Evolutionary conservation across 2,797 vertebrate species (phyloP).

Genomic region (Cryptoprocta ferox): DNA sequence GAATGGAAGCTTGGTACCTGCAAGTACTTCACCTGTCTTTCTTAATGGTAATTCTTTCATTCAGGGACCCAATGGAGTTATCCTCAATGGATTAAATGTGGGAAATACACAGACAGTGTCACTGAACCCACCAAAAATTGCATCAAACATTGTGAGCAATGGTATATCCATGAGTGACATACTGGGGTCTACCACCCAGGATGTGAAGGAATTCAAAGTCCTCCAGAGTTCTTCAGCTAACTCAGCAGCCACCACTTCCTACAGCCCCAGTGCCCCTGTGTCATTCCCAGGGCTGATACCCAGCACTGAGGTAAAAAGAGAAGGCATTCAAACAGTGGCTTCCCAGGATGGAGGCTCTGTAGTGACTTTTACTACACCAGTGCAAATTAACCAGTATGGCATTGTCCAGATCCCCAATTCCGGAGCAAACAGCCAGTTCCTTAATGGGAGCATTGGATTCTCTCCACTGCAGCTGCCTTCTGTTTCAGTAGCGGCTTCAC

Average conservation of each 20-base stretch:
- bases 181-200: slow-evolving; percentile 89
- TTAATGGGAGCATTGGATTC: slow-evolving; percentile 93
- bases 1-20: slow-evolving; percentile 94
- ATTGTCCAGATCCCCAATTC: slow-evolving; percentile 95
- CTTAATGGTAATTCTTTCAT: slow-evolving; percentile 96
- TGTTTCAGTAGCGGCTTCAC: slow-evolving; percentile 91
- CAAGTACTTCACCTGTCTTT: slow-evolving; percentile 93
- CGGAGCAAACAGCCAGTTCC: slow-evolving; percentile 90
- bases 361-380: slow-evolving; percentile 94
- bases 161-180: slow-evolving; percentile 91
- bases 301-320: slow-evolving; percentile 94
- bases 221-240: slow-evolving; percentile 89
- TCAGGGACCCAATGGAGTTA: slow-evolving; percentile 95
- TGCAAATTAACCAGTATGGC: slow-evolving; percentile 97
- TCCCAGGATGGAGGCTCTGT: slow-evolving; percentile 94
- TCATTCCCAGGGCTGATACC: slow-evolving; percentile 93
- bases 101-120: slow-evolving; percentile 92
- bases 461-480: slow-evolving; percentile 94
- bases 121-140: slow-evolving; percentile 91
- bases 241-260: slow-evolving; percentile 87
- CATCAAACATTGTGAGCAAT: slow-evolving; percentile 89
- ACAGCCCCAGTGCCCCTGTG: slow-evolving; percentile 85
- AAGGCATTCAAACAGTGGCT: slow-evolving; percentile 90
- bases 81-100: slow-evolving; percentile 96
- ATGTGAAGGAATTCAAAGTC: slow-evolving; percentile 92